Conservation (phyloP, 2,113 vertebrate species). For the Myotis davidii region DNA sequence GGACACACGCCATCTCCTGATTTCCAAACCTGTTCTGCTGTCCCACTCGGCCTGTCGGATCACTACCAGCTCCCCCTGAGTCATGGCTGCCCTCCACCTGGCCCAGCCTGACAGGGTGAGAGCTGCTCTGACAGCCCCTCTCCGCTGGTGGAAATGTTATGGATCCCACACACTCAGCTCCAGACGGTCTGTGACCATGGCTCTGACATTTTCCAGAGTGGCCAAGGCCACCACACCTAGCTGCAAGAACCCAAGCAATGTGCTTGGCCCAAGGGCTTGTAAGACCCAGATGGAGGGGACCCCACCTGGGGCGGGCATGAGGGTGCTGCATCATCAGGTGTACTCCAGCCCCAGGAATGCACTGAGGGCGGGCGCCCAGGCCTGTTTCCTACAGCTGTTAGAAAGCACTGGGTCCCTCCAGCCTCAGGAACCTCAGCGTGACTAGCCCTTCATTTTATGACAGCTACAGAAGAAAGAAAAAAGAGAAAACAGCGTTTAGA, state of each 20-base stretch:
- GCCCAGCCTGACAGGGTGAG: background rate
- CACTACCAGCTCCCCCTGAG: background rate
- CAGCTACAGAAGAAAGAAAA: background rate
- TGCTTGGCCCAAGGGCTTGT: background rate
- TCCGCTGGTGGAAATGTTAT: background rate
- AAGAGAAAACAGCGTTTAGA: background rate
- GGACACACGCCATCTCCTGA: background rate
- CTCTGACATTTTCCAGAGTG: background rate
- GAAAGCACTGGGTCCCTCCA: background rate
- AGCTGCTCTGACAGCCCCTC: background rate
- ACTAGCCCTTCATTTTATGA: background rate
- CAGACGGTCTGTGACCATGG: accelerated
- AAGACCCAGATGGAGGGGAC: background rate
- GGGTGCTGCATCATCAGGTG: accelerated
- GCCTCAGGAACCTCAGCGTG: background rate
- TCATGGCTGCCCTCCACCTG: background rate
- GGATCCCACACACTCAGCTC: background rate
- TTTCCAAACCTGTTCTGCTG: background rate
- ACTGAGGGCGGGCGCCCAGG: accelerated
- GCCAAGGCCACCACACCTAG: background rate
- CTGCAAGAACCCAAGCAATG: background rate
- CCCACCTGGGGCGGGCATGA: background rate
- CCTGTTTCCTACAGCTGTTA: background rate
- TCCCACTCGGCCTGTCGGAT: accelerated
- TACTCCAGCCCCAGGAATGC: background rate